Percentiles rank a stretch among this genome's conserved stretches.
Conservation (phyloP, 2,888 invertebrate genomes). For the Chalcosyrphus nemorum region DNA sequence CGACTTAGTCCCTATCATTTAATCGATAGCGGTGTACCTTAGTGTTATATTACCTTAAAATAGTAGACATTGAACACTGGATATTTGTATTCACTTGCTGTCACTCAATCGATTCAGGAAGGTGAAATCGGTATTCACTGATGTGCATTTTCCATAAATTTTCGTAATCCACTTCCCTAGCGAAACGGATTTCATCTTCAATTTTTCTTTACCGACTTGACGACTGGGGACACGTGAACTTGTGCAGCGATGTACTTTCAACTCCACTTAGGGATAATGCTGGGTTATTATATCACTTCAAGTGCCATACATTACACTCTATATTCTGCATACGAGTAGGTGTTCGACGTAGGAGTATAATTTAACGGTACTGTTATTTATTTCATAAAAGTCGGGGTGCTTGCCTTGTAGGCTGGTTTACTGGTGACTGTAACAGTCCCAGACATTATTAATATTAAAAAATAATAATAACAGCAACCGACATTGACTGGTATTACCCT, state of each 20-base stretch:
- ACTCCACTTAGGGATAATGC: neutral
- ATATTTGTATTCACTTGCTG: neutral
- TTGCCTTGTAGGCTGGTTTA: neutral
- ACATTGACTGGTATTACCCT: neutral
- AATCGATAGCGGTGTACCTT: too few species aligned
- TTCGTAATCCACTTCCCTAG: neutral
- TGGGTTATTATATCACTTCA: neutral
- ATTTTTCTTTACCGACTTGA: neutral
- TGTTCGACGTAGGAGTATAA: neutral
- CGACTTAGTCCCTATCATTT: too few species aligned
- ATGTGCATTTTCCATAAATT: neutral
- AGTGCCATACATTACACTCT: constrained; percentile 3
- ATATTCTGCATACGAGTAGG: neutral
- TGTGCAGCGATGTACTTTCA: neutral
- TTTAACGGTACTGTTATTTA: neutral
- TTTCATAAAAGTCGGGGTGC: neutral
- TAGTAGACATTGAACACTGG: neutral
- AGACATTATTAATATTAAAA: constrained; percentile 9
- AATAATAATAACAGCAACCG: neutral
- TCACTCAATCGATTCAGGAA: neutral
- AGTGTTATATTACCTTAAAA: too few species aligned
- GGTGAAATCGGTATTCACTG: neutral
- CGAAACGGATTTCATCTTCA: constrained; percentile 10
- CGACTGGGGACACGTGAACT: neutral
- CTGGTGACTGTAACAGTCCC: neutral